Evolutionary conservation across 2,888 invertebrate genomes (phyloP), one percentile per base, ranked within the genome.

Genomic region (Platycheirus albimanus): DNA sequence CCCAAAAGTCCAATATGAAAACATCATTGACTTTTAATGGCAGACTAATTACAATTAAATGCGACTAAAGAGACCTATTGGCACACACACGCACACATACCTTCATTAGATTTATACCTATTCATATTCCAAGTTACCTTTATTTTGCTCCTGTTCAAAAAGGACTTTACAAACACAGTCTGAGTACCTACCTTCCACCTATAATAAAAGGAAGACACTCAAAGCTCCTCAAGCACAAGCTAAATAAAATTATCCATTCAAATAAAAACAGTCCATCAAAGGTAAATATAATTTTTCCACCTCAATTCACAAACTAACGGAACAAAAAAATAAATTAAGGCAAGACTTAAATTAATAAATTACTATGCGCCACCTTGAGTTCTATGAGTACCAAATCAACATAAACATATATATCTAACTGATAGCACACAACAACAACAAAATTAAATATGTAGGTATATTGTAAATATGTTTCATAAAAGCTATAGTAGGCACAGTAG

Each of bases 291-390:
- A 69, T 64, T 58, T 38, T 19, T 10, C 56, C 19, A 30, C 19
- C n/a, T 20, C 24, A 17, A 7, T 7, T 49, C 17, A 38, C 47
- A 33, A 38, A 64, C 30, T 33, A 33, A 33, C 30, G 19, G 24
- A 7, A 30, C 10, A 36, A 28, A 56, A 33, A 56, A 47, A 11
- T 20, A 58, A 10, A 36, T 19, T 38, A 45, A 64, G 33, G n/a
- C 10, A 30, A 13, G 52, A 61, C 61, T 43, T 64, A 72, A 77
- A 74, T 83, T 83, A 83, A 83, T 83, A 69, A 78, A 78, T 83
- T 72, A 78, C 58, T n/a, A 63, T 52, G 72, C 36, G 67, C 51
- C 72, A 63, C 71, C 83, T 72, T 49, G 41, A 63, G 49, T 47
- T 45, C 20, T 49, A 51, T 49, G 28, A 30, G 43, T 24, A 30